Percentiles rank a stretch among this genome's conserved stretches.
phyloP scores from a whole-genome alignment of 1,140 invertebrate genomes.

The Diabrotica virgifera region DNA sequence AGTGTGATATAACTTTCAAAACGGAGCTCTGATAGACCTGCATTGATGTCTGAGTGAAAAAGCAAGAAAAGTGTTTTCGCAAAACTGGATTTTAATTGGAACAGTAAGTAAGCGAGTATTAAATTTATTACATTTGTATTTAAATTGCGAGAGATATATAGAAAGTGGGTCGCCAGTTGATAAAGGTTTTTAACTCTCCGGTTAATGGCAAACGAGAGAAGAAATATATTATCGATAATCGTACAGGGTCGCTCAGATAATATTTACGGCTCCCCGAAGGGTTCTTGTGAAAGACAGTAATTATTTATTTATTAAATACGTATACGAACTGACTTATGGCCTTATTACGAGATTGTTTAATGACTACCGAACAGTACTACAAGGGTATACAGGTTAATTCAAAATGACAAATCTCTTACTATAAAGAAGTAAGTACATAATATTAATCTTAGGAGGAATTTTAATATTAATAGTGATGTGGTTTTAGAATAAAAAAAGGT shows the following conservation, averaged over 20 bases:
- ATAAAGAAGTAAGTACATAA: no score
- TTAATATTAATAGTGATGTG: no score
- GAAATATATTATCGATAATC: conserved; percentile 3
- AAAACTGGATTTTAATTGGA: conserved; percentile 3
- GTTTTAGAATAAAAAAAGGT: no score
- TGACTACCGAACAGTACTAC: no score
- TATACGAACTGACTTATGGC: no score
- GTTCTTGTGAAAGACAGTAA: background rate
- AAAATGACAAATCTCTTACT: no score
- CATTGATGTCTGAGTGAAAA: background rate
- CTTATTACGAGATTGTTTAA: no score
- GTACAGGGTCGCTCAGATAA: background rate
- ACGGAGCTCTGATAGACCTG: no score
- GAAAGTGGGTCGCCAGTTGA: conserved; percentile 1
- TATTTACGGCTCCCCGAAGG: background rate
- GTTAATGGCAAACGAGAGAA: background rate
- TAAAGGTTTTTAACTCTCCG: conserved; percentile 2
- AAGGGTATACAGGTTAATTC: no score
- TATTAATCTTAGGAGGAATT: no score
- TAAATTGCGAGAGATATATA: conserved; percentile 1
- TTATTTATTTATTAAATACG: no score
- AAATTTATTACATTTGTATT: conserved; percentile 3
- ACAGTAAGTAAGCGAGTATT: conserved; percentile 2
- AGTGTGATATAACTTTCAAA: no score
- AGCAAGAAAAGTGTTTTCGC: background rate